Conservation (phyloP, 1,140 invertebrate genomes). For the Neuroterus valhalla region DNA sequence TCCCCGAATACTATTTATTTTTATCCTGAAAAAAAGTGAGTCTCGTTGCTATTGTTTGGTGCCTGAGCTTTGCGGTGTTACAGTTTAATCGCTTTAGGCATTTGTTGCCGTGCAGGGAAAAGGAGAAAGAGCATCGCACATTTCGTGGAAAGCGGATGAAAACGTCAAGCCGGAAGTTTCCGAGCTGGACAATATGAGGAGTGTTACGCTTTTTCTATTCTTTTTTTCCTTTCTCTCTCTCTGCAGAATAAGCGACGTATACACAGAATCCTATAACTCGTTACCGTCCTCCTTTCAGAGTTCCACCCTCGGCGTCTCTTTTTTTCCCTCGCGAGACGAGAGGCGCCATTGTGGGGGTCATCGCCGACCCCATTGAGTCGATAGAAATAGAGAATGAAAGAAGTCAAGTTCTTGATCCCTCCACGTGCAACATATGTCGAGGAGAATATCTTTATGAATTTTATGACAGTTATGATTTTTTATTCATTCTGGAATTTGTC, state of each 20-base stretch:
- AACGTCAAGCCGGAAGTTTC: constrained; percentile 33
- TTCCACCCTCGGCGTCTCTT: constrained; percentile 52
- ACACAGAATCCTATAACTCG: constrained; percentile 43
- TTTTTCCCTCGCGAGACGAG: constrained; percentile 53
- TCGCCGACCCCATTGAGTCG: constrained; percentile 65
- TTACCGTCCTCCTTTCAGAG: constrained; percentile 42
- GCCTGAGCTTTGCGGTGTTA: constrained; percentile 19
- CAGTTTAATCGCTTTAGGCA: constrained; percentile 22
- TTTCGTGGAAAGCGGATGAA: constrained; percentile 12
- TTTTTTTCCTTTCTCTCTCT: constrained; percentile 32
- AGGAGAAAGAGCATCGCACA: constrained; percentile 7
- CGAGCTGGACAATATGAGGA: constrained; percentile 39
- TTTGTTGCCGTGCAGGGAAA: constrained; percentile 19
- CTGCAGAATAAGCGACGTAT: not conserved
- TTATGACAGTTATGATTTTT: not conserved
- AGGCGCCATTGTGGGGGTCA: constrained; percentile 62
- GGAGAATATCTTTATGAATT: constrained; percentile 19
- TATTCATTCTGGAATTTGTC: not conserved
- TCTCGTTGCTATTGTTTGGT: constrained; percentile 24
- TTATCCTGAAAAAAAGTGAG: constrained; percentile 1
- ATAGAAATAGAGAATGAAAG: constrained; percentile 61
- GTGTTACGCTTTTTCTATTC: constrained; percentile 47
- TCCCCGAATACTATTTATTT: too few relatives aligned
- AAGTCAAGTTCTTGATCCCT: constrained; percentile 50
- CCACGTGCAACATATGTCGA: not conserved